phyloP scores from a whole-genome alignment of 2,888 invertebrate species.

The Omphaloscelis lunosa region DNA sequence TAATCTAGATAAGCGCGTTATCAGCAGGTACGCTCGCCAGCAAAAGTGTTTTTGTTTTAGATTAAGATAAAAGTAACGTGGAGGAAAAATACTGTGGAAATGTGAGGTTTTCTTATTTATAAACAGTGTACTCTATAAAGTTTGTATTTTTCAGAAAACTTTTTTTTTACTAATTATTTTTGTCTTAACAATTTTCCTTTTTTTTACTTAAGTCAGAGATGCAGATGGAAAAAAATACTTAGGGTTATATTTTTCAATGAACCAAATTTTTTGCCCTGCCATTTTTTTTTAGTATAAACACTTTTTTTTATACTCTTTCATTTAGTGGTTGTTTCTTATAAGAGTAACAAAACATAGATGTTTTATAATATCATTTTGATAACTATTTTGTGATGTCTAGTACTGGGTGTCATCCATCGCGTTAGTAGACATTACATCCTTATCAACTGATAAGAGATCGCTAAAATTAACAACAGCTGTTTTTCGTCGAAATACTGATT shows the following conservation, averaged over 20 bases:
- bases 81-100: background rate
- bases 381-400: slow-evolving; percentile 15
- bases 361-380: background rate
- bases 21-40: slow-evolving; percentile 44
- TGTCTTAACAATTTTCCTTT: background rate
- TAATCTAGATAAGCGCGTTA: slow-evolving; percentile 63
- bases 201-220: too few species aligned
- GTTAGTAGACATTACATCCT: slow-evolving; percentile 28
- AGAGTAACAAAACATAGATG: too few species aligned
- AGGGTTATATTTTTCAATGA: background rate
- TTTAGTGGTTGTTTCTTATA: too few species aligned
- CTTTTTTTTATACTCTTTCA: too few species aligned
- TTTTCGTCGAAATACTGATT: slow-evolving; percentile 41
- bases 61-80: slow-evolving; percentile 31
- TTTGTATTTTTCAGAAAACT: background rate
- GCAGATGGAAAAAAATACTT: too few species aligned
- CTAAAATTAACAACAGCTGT: slow-evolving; percentile 50
- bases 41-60: slow-evolving; percentile 41
- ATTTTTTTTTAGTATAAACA: too few species aligned
- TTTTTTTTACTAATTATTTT: background rate
- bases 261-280: background rate
- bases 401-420: slow-evolving; percentile 39
- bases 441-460: slow-evolving; percentile 51
- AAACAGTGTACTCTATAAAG: background rate
- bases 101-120: slow-evolving; percentile 5